phyloP scores from a whole-genome alignment of 2,113 vertebrate genomes.

The Taxidea taxus region DNA sequence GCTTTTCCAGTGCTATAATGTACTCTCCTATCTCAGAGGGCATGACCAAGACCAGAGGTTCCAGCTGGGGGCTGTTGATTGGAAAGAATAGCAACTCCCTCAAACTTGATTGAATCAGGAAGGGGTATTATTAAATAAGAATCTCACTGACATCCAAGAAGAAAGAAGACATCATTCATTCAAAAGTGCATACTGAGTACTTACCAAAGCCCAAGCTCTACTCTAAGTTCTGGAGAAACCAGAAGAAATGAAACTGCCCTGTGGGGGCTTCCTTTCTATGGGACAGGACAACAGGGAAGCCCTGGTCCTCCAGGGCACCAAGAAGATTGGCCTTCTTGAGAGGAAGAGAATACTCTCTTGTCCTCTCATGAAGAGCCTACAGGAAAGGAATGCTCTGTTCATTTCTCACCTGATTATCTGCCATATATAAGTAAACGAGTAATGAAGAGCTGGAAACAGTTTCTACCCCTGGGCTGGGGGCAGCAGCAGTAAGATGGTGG shows the following conservation, averaged over 20 bases:
- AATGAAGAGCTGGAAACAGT: background rate
- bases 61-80: background rate
- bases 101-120: background rate
- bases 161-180: background rate
- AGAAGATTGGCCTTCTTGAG: background rate
- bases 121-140: background rate
- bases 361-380: background rate
- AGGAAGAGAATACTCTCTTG: background rate
- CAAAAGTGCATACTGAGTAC: background rate
- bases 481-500: background rate
- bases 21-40: background rate
- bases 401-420: background rate
- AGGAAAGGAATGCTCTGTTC: background rate
- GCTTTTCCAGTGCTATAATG: background rate
- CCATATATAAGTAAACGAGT: background rate
- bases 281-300: fast-evolving
- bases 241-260: background rate
- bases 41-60: background rate
- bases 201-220: background rate
- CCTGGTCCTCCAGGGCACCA: too few species aligned
- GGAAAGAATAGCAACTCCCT: background rate
- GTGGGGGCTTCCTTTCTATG: background rate
- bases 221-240: background rate
- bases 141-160: background rate
- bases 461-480: background rate